Percentiles rank a stretch among this genome's conserved stretches.
These are phyloP conservation scores for Macquaria australasica DNA, from an alignment of 2,113 vertebrate species.

Conservation along the genomic window DNA sequence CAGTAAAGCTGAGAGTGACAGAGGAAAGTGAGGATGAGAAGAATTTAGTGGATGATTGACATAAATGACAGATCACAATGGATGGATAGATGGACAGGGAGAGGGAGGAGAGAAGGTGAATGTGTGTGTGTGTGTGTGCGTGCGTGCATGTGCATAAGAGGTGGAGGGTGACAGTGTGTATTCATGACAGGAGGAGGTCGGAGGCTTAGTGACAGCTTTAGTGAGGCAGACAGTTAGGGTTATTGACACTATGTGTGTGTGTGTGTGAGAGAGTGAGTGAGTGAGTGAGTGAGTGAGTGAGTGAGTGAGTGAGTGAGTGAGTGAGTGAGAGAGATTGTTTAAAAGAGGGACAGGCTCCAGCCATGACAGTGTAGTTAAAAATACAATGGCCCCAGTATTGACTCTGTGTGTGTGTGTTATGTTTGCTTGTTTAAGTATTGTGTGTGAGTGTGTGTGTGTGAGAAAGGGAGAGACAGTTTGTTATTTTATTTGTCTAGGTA, in stretches of 20 bases:
- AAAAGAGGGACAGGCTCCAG: constrained; percentile 14
- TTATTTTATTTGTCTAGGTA: background rate
- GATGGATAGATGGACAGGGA: background rate
- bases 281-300: background rate
- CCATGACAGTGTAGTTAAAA: constrained; percentile 11
- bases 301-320: background rate
- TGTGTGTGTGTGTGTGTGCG: background rate
- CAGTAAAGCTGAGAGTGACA: constrained; percentile 15
- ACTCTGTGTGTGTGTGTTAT: constrained; percentile 2
- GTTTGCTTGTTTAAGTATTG: background rate
- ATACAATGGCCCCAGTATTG: constrained; percentile 2
- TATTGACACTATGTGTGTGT: constrained; percentile 46
- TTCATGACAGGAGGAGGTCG: constrained; percentile 12
- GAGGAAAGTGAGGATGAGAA: background rate
- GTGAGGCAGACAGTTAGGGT: constrained; percentile 33
- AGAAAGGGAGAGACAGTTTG: background rate
- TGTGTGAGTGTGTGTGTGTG: background rate
- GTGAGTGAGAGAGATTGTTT: constrained; percentile 16
- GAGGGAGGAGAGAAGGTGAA: background rate
- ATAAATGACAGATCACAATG: constrained; percentile 1
- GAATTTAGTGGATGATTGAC: constrained; percentile 29
- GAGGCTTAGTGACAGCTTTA: constrained; percentile 48
- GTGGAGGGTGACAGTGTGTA: background rate
- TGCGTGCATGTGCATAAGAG: background rate
- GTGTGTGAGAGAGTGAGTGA: constrained; percentile 9